Percentiles rank a stretch among this genome's conserved stretches.
Evolutionary conservation across 2,888 invertebrate species (phyloP).

Genomic region (Leuctra nigra): DNA sequence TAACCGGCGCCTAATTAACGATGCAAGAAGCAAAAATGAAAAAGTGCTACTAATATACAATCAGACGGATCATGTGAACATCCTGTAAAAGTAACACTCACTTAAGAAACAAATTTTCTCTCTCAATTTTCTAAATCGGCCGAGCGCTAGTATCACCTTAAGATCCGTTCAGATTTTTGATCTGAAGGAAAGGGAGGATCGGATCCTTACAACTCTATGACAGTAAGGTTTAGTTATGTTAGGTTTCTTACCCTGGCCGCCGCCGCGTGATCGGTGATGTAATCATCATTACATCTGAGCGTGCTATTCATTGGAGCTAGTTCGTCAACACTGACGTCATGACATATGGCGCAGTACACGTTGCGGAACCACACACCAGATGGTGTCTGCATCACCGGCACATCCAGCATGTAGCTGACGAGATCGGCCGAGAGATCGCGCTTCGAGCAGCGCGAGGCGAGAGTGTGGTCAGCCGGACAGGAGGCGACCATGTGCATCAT

Average conservation of each 20-base stretch:
- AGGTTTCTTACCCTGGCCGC: background rate
- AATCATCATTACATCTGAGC: slow-evolving; percentile 2
- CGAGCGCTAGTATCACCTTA: no score
- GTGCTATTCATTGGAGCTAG: slow-evolving; percentile 18
- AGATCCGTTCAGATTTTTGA: no score
- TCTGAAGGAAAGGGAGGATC: no score
- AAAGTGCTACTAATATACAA: no score
- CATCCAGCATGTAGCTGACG: slow-evolving; percentile 31
- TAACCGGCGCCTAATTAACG: no score
- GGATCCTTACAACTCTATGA: no score
- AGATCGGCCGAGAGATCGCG: background rate
- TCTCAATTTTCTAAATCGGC: no score
- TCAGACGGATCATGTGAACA: no score
- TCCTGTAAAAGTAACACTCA: no score
- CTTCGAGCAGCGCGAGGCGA: background rate
- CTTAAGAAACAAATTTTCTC: no score
- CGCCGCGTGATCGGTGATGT: background rate
- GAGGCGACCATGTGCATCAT: slow-evolving; percentile 16
- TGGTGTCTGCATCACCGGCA: slow-evolving; percentile 31
- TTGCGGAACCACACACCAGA: slow-evolving; percentile 33
- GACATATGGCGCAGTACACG: slow-evolving; percentile 35
- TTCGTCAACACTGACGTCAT: slow-evolving; percentile 27
- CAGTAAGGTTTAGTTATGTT: no score
- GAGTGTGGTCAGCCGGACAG: slow-evolving; percentile 16
- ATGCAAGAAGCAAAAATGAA: no score